Percentiles rank a stretch among this genome's conserved stretches.
Conservation (phyloP, 2,888 invertebrate genomes). For the Philereme vetulata region DNA sequence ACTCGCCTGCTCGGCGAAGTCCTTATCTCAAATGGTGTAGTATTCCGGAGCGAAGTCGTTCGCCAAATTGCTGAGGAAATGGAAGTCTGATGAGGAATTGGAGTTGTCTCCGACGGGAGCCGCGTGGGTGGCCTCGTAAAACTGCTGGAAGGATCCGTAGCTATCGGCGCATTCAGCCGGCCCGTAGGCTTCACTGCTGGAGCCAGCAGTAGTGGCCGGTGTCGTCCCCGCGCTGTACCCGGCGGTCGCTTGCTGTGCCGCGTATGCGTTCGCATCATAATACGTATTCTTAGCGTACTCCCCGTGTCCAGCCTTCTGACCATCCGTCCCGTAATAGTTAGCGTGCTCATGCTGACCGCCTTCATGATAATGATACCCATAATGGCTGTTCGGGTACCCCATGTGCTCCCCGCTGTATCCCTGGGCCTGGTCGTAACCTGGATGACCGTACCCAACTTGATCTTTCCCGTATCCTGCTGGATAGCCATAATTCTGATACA, state of each 20-base stretch:
- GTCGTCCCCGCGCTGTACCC: conserved; percentile 48
- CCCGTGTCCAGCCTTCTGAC: conserved; percentile 79
- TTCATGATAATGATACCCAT: conserved; percentile 80
- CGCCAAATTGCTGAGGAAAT: conserved; percentile 95
- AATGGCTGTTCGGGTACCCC: conserved; percentile 75
- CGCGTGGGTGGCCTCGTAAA: conserved; percentile 85
- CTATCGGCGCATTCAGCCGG: conserved; percentile 84
- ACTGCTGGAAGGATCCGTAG: conserved; percentile 88
- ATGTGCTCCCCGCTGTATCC: conserved; percentile 72
- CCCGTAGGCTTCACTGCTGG: conserved; percentile 70
- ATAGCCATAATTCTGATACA: conserved; percentile 81
- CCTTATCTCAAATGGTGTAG: conserved; percentile 87
- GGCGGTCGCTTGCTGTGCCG: conserved; percentile 64
- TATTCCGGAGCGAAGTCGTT: conserved; percentile 97
- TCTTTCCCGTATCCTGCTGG: conserved; percentile 78
- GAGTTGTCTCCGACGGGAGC: conserved; percentile 89
- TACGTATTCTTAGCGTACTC: conserved; percentile 81
- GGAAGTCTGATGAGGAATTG: conserved; percentile 96
- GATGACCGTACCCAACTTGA: conserved; percentile 81
- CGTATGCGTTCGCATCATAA: conserved; percentile 70
- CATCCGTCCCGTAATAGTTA: conserved; percentile 74
- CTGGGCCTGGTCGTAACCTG: conserved; percentile 81
- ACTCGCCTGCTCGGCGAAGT: conserved; percentile 80
- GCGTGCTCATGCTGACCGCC: conserved; percentile 69
- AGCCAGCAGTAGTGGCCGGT: conserved; percentile 49